Evolutionary conservation across 2,888 invertebrate genomes (phyloP).

Genomic region (Cephalotes varians): DNA sequence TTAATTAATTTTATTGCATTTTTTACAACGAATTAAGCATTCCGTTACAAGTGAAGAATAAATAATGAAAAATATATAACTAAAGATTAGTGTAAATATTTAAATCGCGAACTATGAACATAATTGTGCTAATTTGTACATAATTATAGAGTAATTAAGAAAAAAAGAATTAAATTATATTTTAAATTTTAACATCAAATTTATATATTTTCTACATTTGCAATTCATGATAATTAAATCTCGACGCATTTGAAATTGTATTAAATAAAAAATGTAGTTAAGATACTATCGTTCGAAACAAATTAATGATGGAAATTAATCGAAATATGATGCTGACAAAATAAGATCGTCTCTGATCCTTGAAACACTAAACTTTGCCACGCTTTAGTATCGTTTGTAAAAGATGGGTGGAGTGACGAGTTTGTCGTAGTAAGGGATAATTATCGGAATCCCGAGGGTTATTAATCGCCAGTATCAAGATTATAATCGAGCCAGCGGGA

Average conservation of each 20-base stretch:
- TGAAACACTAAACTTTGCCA: not conserved
- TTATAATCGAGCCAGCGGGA: conserved; percentile 66
- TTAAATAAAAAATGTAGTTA: not conserved
- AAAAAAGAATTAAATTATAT: not conserved
- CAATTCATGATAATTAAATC: not conserved
- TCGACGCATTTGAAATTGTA: not conserved
- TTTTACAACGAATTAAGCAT: not conserved
- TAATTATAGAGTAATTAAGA: not conserved
- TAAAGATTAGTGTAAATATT: not conserved
- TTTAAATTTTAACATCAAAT: conserved; percentile 1
- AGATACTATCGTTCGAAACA: not conserved
- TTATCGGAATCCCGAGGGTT: conserved; percentile 47
- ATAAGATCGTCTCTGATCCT: not conserved
- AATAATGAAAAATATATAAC: not conserved
- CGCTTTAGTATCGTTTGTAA: not conserved
- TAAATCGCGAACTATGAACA: not conserved
- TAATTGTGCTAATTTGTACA: not conserved
- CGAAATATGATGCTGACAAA: not conserved
- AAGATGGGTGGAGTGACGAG: not conserved
- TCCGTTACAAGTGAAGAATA: not conserved
- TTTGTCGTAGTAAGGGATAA: conserved; percentile 29
- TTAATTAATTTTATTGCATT: not conserved
- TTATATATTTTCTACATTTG: not conserved
- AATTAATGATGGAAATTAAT: not conserved
- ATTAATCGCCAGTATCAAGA: conserved; percentile 60